Evolutionary conservation across 2,888 invertebrate genomes (phyloP).

Genomic region (Abrostola triplasia): DNA sequence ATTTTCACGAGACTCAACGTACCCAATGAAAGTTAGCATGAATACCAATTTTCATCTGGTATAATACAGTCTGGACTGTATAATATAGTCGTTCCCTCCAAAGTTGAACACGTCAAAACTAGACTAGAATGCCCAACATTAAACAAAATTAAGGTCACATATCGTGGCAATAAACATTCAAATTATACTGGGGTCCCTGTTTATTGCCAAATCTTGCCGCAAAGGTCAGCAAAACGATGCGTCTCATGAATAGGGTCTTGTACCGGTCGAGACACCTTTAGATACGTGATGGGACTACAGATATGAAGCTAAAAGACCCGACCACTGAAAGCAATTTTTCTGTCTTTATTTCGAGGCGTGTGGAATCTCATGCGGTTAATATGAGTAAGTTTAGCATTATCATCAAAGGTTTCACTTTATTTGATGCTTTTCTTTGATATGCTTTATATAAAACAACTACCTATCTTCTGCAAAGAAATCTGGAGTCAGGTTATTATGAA

Average conservation of each 20-base stretch:
- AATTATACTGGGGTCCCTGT: constrained; percentile 61
- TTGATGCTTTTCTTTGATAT: no score
- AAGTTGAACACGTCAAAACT: constrained; percentile 23
- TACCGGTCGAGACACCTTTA: constrained; percentile 64
- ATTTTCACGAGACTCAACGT: no score
- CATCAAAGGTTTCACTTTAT: background rate
- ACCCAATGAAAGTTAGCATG: no score
- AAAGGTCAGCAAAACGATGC: constrained; percentile 62
- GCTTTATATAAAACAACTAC: no score
- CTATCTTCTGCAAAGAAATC: no score
- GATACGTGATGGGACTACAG: constrained; percentile 33
- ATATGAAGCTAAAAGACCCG: constrained; percentile 11
- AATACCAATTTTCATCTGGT: no score
- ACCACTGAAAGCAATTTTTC: background rate
- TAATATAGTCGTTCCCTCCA: constrained; percentile 6
- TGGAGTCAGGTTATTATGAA: background rate
- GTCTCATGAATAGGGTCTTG: constrained; percentile 68
- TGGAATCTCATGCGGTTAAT: constrained; percentile 4
- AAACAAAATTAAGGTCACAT: constrained; percentile 58
- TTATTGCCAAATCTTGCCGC: constrained; percentile 65
- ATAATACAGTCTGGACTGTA: background rate
- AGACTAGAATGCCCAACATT: constrained; percentile 37
- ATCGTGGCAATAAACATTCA: constrained; percentile 63
- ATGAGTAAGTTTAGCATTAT: background rate
- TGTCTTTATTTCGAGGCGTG: constrained; percentile 5